Percentiles rank a stretch among this genome's conserved stretches.
These are phyloP conservation scores for Silurus lanzhouensis DNA, from an alignment of 2,797 vertebrate species.

Conservation along the genomic window DNA sequence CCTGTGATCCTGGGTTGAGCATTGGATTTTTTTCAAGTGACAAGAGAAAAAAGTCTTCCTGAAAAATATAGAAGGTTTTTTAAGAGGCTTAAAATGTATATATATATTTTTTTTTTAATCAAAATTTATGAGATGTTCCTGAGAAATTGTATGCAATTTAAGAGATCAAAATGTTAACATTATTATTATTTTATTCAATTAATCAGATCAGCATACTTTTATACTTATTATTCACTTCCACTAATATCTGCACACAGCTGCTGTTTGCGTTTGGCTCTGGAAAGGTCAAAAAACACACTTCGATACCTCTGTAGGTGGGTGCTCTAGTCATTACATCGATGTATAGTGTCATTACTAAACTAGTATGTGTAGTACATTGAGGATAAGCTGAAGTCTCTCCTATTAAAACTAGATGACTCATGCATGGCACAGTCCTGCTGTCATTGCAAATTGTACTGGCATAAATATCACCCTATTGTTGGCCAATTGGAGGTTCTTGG, in stretches of 20 bases:
- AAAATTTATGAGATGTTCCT: no score
- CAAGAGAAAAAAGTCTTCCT: no score
- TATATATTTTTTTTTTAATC: no score
- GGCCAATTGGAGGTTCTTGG: constrained; percentile 27
- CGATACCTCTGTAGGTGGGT: not conserved
- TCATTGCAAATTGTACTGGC: constrained; percentile 35
- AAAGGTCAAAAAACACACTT: constrained; percentile 19
- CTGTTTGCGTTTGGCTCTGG: constrained; percentile 7
- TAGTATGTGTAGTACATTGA: constrained; percentile 26
- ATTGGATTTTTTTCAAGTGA: not conserved
- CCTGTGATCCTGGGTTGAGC: not conserved
- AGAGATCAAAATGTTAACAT: not conserved
- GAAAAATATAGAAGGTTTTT: no score
- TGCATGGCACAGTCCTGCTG: constrained; percentile 19
- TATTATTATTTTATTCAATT: not conserved
- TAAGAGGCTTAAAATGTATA: no score
- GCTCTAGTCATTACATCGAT: not conserved
- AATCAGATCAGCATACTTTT: not conserved
- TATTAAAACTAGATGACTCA: constrained; percentile 39
- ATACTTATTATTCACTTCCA: not conserved
- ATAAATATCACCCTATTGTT: constrained; percentile 44
- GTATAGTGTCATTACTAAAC: constrained; percentile 14
- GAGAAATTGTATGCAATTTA: not conserved
- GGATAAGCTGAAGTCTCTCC: constrained; percentile 19
- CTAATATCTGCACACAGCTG: not conserved